Evolutionary conservation across 2,113 vertebrate genomes (phyloP), one percentile per base, ranked within the genome.

Genomic region (Pseudolaguvia tuberculata): DNA sequence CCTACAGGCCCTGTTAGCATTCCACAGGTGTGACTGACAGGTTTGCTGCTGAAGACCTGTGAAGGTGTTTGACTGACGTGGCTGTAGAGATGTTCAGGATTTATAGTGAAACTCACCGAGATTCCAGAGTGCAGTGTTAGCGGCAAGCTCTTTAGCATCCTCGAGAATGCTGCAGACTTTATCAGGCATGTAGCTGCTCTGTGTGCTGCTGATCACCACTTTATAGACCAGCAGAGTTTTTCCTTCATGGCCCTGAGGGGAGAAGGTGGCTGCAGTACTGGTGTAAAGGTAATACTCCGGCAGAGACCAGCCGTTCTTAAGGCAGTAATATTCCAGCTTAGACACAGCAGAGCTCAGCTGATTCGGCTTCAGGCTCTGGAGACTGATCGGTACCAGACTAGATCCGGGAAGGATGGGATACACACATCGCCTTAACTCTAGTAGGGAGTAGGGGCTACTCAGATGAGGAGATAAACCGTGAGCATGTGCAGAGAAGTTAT

Each of bases 61-160:
- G 53, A 13, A 55, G 13, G 3, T 27, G 25, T 25, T 14, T 31
- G 10, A 39, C 9, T 10, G 9, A 62, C 59, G n/a, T n/a, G 3
- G 31, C 31, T 63, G 20, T 63, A 63, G 21, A 1, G 2, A 14
- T 50, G 31, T 61, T 35, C 10, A 20, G 27, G 5, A 10, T 13
- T 56, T 4, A 65, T 25, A 11, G 5, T 17, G 53, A 50, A 50
- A 81, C 93, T 92, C 85, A 95, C 94, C 94, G 84, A 95, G 87
- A 85, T 91, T 93, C 71, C 92, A 85, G 77, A 98, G 89, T 0
- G 93, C 88, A 78, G 92, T 94, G 81, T 94, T 92, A 20, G 96
- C 95, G 69, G 95, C 95, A 79, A 98, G 82, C 73, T 98, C 95
- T 85, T 94, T 98, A 79, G 95, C 95, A 61, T 94, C 93, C 72